Base-by-base conservation (phyloP, 2,888 invertebrate species). In the Junonia oenone region DNA sequence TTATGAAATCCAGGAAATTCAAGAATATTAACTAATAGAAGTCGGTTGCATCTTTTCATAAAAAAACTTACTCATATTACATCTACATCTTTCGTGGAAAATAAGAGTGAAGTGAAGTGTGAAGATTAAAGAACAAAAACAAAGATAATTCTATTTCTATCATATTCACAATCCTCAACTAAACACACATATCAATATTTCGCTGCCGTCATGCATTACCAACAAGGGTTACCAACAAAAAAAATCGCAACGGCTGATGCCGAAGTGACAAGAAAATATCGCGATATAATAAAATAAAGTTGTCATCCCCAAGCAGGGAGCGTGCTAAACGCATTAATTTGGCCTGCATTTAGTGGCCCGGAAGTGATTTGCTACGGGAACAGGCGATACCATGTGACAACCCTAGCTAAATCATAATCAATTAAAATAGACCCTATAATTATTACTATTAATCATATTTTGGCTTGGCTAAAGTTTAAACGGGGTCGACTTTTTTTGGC, bases 311-410 rank as follows among this genome's bases (percentile, higher is more conserved):
- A 90, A 76, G 72, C 80, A 67, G 75, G 83, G 85, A 88, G 89
- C 88, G 89, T 89, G 89, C 83, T 89, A 89, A 90, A 90, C 87
- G 87, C 89, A 89, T 89, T 89, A 90, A 88, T 90, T 90, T 89
- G 79, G 85, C 87, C 88, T 88, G 88, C 73, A 87, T 83, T 89
- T 89, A 90, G 90, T 90, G 90, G 90, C 71, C 85, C 89, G 89
- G 89, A 90, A 90, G 87, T 88, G 90, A 90, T 89, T 89, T 89
- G 90, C 88, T 80, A 88, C 89, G 89, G 88, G 88, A 89, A 88
- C 83, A 83, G 72, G 73, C 77, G 84, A 83, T 83, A 83, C 87
- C 83, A 86, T 78, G 74, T 71, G 76, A 75, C 77, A 75, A 61
- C 65, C 65, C 67, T 68, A 61, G 59, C 63, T 37, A 17, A 64